These are phyloP conservation scores for Ochropleura leucogaster DNA, from an alignment of 2,888 invertebrate species.

Conservation along the genomic window DNA sequence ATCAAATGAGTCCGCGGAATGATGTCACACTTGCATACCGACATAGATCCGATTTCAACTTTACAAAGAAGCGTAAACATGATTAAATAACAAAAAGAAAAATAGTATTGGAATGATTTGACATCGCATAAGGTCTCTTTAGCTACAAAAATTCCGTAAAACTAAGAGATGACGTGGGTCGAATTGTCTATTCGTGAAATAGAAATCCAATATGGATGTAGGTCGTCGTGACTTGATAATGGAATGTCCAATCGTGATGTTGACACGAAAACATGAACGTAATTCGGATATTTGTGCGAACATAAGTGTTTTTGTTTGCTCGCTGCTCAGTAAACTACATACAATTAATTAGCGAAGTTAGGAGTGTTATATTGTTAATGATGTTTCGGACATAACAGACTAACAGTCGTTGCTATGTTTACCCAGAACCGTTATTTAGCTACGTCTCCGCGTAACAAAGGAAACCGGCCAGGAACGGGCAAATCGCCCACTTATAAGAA, in stretches of 20 bases:
- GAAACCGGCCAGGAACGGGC: conserved; percentile 61
- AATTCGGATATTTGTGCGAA: conserved; percentile 71
- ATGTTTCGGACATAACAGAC: conserved; percentile 18
- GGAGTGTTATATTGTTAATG: conserved; percentile 42
- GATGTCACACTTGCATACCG: conserved; percentile 69
- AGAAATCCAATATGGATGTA: conserved; percentile 77
- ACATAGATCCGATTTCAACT: conserved; percentile 59
- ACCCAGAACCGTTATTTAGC: conserved; percentile 64
- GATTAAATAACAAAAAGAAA: conserved; percentile 39
- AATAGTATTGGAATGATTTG: conserved; percentile 22
- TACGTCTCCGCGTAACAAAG: conserved; percentile 68
- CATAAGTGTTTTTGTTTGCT: conserved; percentile 62
- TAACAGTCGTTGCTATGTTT: conserved; percentile 22
- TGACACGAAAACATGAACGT: conserved; percentile 76
- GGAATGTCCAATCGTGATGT: conserved; percentile 77
- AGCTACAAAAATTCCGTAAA: conserved; percentile 44
- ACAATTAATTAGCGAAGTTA: conserved; percentile 54
- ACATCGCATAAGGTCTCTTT: conserved; percentile 28
- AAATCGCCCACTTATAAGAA: conserved; percentile 73
- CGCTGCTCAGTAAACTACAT: conserved; percentile 26
- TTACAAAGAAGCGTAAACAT: conserved; percentile 52
- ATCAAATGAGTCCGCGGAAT: conserved; percentile 58
- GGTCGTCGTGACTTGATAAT: conserved; percentile 78
- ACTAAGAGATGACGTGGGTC: conserved; percentile 64
- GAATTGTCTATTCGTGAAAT: conserved; percentile 71